Evolutionary conservation across 1,140 invertebrate genomes (phyloP).

Genomic region (Zaprionus kolodkinae): DNA sequence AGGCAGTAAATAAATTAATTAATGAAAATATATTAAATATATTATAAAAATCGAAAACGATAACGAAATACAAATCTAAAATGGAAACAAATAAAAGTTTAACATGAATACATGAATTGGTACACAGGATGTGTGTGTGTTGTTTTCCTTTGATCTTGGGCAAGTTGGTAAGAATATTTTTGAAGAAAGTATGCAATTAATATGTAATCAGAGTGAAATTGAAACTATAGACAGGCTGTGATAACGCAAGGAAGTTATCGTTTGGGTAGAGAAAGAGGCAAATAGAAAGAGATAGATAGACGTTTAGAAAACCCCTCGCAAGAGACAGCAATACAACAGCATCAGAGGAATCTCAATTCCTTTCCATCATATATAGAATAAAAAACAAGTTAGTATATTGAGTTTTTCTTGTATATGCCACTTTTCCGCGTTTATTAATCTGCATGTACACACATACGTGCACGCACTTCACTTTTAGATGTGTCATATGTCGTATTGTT

Average conservation of each 20-base stretch:
- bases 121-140: neutral
- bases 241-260: no score
- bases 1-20: slow-evolving; percentile 28
- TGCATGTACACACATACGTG: slow-evolving; percentile 4
- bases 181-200: no score
- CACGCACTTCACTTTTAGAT: slow-evolving; percentile 6
- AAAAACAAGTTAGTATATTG: slow-evolving; percentile 1
- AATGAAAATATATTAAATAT: slow-evolving; percentile 47
- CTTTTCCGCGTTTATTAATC: slow-evolving; percentile 35
- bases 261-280: no score
- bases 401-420: slow-evolving; percentile 35
- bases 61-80: slow-evolving; percentile 29
- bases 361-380: neutral
- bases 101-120: slow-evolving; percentile 33
- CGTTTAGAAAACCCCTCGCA: no score
- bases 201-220: no score
- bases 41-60: slow-evolving; percentile 48
- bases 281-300: no score
- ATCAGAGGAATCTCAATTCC: neutral
- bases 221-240: no score
- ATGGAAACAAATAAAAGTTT: slow-evolving; percentile 61
- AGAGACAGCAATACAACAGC: no score
- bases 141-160: neutral
- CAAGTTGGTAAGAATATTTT: no score
- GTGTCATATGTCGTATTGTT: slow-evolving; percentile 11